Base-by-base conservation (phyloP, 1,140 invertebrate genomes). In the Ceratoteleas bidentatus region DNA sequence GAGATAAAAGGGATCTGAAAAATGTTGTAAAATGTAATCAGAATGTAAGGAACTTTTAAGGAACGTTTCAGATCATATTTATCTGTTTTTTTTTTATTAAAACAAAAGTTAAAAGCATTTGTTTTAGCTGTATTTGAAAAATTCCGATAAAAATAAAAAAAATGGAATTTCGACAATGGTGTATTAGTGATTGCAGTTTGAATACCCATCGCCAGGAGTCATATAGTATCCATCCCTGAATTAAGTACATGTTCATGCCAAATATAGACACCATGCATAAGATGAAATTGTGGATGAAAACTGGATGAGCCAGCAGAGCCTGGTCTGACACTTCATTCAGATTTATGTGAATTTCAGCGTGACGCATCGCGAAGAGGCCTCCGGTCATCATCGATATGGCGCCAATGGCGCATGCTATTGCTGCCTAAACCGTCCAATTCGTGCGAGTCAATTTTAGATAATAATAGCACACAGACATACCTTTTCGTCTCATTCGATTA, bases 211-310 rank as follows among this genome's bases (percentile, higher is more conserved):
- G 60, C 68, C 85, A 87, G 15, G 45, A 60, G 11, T 91, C 90
- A 15, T 74, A 78, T 0, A 88, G 64, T 7, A 90, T 74, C 89
- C 90, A 92, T 15, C 76, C 76, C 45, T 91, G 89, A 33, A 90
- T 61, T 1, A 89, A 57, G 64, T 90, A 90, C 6, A 91, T 11
- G 15, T 47, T 65, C 85, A 88, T 88, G 14, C 83, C 84, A 11
- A 89, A 87, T 32, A 91, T 86, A 14, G 90, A 91, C 16, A 90
- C 13, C 15, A 90, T 85, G 53, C 89, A 90, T 11, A 90, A 81
- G 7, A 86, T 13, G 36, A 91, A 90, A 76, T 89, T 89, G 49
- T 91, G 90, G 56, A 90, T 86, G 60, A 90, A 92, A 60, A 90
- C 75, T 0, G 90, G 88, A 87, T 91, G 88, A 2, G 56, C 14